A percentile compares a stretch with the other conserved stretches of the same genome.
These are phyloP conservation scores for Dioctria rufipes DNA, from an alignment of 2,888 invertebrate genomes.

Conservation along the genomic window DNA sequence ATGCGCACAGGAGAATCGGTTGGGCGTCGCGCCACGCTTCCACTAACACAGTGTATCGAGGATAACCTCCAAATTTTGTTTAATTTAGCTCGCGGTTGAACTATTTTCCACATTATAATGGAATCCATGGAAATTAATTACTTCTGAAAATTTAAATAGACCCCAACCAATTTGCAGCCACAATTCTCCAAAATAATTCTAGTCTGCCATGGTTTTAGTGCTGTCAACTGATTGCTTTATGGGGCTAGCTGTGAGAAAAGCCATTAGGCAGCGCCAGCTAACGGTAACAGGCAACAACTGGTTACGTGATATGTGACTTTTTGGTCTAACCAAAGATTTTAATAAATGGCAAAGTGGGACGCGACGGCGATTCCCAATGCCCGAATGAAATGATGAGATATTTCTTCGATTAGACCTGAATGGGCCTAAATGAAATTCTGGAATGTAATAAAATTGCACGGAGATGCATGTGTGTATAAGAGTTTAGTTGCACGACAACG, in stretches of 20 bases:
- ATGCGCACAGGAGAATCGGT: not conserved
- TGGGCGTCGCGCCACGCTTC: not conserved
- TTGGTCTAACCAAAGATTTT: slow-evolving; percentile 37
- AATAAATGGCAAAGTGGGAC: slow-evolving; percentile 29
- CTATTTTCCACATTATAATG: slow-evolving; percentile 48
- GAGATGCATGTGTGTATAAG: not conserved
- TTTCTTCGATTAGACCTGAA: slow-evolving; percentile 22
- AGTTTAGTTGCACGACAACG: no score
- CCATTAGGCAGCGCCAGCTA: slow-evolving; percentile 5
- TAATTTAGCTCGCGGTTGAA: slow-evolving; percentile 43
- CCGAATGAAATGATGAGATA: not conserved
- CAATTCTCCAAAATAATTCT: slow-evolving; percentile 6
- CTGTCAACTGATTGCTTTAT: slow-evolving; percentile 41
- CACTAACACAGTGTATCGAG: not conserved
- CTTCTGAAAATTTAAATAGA: slow-evolving; percentile 50
- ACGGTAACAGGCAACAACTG: slow-evolving; percentile 9
- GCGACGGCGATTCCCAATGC: no score
- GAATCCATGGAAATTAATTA: slow-evolving; percentile 46
- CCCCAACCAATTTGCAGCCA: slow-evolving; percentile 30
- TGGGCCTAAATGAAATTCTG: not conserved
- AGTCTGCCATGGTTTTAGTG: slow-evolving; percentile 6
- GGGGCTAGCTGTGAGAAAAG: not conserved
- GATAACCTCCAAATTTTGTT: slow-evolving; percentile 37
- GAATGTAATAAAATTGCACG: not conserved
- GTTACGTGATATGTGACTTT: slow-evolving; percentile 32